Percentiles rank a stretch among this genome's conserved stretches.
phyloP scores from a whole-genome alignment of 2,888 invertebrate genomes.

The Callinectes sapidus region DNA sequence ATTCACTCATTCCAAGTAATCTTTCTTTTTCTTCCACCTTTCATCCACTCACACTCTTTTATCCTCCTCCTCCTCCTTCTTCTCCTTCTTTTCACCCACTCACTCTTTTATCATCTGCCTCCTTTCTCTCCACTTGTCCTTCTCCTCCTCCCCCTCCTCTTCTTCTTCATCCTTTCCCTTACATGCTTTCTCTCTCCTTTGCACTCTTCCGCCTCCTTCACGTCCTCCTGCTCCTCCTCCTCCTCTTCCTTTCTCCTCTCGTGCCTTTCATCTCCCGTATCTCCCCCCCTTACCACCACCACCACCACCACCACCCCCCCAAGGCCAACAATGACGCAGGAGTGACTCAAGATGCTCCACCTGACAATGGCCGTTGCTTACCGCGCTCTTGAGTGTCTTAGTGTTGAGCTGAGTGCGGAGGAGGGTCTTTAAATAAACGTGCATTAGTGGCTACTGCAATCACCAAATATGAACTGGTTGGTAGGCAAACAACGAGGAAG shows the following conservation, averaged over 20 bases:
- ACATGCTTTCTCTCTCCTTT: background rate
- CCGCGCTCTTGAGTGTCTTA: background rate
- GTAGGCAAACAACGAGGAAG: too few relatives aligned
- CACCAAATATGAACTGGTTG: too few relatives aligned
- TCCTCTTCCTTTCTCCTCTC: slow-evolving; percentile 1
- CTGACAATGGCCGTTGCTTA: background rate
- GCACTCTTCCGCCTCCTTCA: background rate
- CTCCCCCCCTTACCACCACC: background rate
- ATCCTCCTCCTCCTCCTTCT: background rate
- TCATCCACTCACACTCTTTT: background rate
- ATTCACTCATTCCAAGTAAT: background rate
- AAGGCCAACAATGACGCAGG: background rate
- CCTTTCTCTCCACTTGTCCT: background rate
- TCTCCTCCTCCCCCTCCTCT: background rate
- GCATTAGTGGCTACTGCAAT: too few relatives aligned
- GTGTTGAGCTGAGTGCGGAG: background rate
- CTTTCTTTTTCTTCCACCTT: background rate
- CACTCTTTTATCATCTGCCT: background rate
- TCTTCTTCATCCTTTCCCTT: background rate
- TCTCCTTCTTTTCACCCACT: background rate
- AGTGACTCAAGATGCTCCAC: background rate
- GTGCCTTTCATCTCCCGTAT: background rate
- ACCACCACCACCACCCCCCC: background rate
- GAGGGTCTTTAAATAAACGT: background rate
- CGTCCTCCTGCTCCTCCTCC: background rate